Percentiles rank a stretch among this genome's conserved stretches.
Conservation (phyloP, 2,888 invertebrate genomes). For the Pyrochroa serraticornis region DNA sequence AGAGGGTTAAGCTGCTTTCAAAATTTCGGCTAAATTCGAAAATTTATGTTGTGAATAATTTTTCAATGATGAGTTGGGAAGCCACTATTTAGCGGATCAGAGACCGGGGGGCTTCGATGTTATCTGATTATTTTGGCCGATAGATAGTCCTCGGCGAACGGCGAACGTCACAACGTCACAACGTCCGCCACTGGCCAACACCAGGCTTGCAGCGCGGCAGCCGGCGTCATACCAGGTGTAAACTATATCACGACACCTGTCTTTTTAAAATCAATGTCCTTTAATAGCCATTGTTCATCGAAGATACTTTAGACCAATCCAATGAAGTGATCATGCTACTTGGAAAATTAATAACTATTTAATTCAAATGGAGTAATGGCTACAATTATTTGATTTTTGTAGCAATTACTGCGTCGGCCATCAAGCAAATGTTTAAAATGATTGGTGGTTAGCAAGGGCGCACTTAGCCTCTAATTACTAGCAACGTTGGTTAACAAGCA, state of each 20-base stretch:
- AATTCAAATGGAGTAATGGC: neutral
- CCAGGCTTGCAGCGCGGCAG: conserved; percentile 45
- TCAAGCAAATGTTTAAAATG: too few relatives aligned
- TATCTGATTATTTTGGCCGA: conserved; percentile 34
- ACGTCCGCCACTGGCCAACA: conserved; percentile 41
- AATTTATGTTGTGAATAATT: conserved; percentile 5
- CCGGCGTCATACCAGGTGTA: conserved; percentile 57
- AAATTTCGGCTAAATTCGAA: neutral
- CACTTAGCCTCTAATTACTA: conserved; percentile 1
- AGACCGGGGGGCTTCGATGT: conserved; percentile 18
- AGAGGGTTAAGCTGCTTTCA: neutral
- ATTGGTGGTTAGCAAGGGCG: neutral
- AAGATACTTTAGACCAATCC: conserved; percentile 50
- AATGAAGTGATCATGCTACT: conserved; percentile 40
- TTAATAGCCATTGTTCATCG: conserved; percentile 53
- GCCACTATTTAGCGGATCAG: neutral
- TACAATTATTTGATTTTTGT: too few relatives aligned
- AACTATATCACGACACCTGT: conserved; percentile 54
- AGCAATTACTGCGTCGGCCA: too few relatives aligned
- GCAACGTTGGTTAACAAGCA: neutral
- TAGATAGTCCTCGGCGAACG: conserved; percentile 33
- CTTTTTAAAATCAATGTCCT: conserved; percentile 57
- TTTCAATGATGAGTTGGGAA: neutral
- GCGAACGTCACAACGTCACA: too few relatives aligned
- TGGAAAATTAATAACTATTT: neutral